phyloP scores from a whole-genome alignment of 2,888 invertebrate species.

The Hypena proboscidalis region DNA sequence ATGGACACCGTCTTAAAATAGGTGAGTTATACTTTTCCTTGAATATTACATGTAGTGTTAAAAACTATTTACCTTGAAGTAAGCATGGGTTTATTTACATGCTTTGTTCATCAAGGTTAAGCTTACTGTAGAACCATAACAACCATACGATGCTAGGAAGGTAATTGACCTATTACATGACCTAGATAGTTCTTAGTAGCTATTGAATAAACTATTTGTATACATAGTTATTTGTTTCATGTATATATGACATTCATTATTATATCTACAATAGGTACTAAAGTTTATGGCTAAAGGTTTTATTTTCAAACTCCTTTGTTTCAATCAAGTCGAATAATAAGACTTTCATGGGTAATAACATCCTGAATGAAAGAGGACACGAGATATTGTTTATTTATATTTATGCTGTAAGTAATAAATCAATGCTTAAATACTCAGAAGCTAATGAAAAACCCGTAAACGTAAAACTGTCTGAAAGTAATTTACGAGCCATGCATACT shows the following conservation, averaged over 20 bases:
- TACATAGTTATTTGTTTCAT: too few relatives aligned
- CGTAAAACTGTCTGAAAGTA: not conserved
- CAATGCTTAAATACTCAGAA: too few relatives aligned
- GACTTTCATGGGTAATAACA: too few relatives aligned
- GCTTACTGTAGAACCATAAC: slow-evolving; percentile 43
- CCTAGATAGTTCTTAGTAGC: slow-evolving; percentile 27
- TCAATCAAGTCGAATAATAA: too few relatives aligned
- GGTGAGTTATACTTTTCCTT: slow-evolving; percentile 33
- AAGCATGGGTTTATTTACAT: slow-evolving; percentile 54
- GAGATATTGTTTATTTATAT: not conserved
- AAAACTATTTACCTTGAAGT: not conserved
- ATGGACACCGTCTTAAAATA: slow-evolving; percentile 36
- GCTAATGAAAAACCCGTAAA: too few relatives aligned
- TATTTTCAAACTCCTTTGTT: too few relatives aligned
- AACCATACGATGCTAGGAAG: slow-evolving; percentile 41
- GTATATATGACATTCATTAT: too few relatives aligned
- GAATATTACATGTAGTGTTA: not conserved
- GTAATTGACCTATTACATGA: slow-evolving; percentile 57
- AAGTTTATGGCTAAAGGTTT: too few relatives aligned
- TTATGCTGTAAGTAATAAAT: too few relatives aligned
- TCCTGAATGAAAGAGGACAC: not conserved
- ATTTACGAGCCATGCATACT: not conserved
- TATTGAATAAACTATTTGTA: slow-evolving; percentile 14
- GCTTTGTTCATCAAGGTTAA: slow-evolving; percentile 48
- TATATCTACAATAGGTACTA: too few relatives aligned